Evolutionary conservation across 2,888 invertebrate genomes (phyloP).

Genomic region (Latheticus oryzae): DNA sequence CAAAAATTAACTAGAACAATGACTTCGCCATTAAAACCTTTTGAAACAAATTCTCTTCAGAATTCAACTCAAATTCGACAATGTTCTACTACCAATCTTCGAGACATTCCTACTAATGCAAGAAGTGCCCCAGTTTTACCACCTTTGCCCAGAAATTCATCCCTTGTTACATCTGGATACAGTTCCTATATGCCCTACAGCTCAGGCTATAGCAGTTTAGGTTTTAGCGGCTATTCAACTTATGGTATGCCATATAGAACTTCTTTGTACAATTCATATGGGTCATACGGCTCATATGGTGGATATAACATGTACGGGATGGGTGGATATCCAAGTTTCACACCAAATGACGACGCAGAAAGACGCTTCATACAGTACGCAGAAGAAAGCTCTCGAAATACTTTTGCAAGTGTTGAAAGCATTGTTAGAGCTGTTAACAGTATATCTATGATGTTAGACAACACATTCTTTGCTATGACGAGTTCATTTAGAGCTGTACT

Average conservation of each 20-base stretch:
- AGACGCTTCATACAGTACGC: conserved; percentile 87
- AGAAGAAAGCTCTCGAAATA: conserved; percentile 90
- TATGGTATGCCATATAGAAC: conserved; percentile 56
- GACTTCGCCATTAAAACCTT: conserved; percentile 59
- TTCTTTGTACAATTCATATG: conserved; percentile 57
- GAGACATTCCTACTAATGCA: conserved; percentile 43
- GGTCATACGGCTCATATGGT: conserved; percentile 55
- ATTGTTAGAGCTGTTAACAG: conserved; percentile 84
- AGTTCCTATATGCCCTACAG: conserved; percentile 51
- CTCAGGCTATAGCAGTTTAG: conserved; percentile 38
- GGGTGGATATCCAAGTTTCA: conserved; percentile 50
- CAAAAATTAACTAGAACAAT: conserved; percentile 47
- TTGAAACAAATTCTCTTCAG: conserved; percentile 55
- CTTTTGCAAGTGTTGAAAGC: conserved; percentile 97
- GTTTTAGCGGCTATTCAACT: conserved; percentile 50
- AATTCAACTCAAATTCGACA: conserved; percentile 51
- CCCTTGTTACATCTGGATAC: conserved; percentile 42
- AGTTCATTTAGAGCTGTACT: conserved; percentile 93
- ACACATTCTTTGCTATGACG: conserved; percentile 94
- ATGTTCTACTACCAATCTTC: conserved; percentile 47
- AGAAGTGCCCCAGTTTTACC: conserved; percentile 60
- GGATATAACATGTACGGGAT: conserved; percentile 65
- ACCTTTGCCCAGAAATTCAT: conserved; percentile 59
- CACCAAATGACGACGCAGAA: conserved; percentile 70
- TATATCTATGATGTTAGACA: conserved; percentile 96